These are phyloP conservation scores for Bergia sp. DNA, from an alignment of 92 coral and sea anemone species.

Conservation along the genomic window DNA sequence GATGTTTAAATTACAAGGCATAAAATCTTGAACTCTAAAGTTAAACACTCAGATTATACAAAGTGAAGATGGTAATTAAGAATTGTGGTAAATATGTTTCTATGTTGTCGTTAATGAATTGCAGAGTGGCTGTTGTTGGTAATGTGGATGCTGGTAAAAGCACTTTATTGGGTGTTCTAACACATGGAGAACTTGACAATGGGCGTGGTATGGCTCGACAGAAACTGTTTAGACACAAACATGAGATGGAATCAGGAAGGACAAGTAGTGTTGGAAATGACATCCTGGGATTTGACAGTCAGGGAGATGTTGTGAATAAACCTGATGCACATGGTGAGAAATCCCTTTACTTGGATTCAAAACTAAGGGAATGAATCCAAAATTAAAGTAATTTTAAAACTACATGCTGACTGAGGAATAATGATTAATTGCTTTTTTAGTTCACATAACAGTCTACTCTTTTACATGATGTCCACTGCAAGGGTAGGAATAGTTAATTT, in stretches of 20 bases:
- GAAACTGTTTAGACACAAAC: constrained; percentile 92
- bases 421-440: not conserved
- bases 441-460: too few relatives aligned
- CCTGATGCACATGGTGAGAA: constrained; percentile 90
- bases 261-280: constrained; percentile 99
- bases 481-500: too few relatives aligned
- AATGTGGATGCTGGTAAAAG: constrained; percentile 99
- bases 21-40: too few relatives aligned
- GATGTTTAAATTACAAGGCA: too few relatives aligned
- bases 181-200: constrained; percentile 98
- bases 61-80: not conserved
- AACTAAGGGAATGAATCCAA: not conserved
- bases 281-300: constrained; percentile 96
- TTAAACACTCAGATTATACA: not conserved
- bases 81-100: not conserved
- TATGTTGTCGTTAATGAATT: not conserved
- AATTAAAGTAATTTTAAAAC: not conserved
- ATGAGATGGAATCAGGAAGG: constrained; percentile 99
- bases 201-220: constrained; percentile 99
- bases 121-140: constrained; percentile 98
- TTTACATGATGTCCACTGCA: too few relatives aligned
- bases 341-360: not conserved
- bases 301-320: constrained; percentile 93
- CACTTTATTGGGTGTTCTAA: constrained; percentile 91
- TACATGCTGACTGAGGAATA: not conserved